Evolutionary conservation across 1,140 invertebrate genomes (phyloP).

Genomic region (Cydia pomonella): DNA sequence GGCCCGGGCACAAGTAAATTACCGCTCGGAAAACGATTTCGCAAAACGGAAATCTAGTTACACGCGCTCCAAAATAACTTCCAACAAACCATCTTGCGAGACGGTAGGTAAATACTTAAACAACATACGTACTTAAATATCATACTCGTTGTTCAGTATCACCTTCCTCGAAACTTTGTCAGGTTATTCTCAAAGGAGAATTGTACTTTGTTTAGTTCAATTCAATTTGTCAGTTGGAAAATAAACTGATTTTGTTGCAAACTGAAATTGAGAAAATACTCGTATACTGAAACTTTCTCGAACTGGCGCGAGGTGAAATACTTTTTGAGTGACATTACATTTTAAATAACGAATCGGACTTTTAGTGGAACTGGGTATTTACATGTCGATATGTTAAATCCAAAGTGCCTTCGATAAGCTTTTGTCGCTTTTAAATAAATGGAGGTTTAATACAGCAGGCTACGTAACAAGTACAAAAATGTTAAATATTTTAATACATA

Average conservation of each 20-base stretch:
- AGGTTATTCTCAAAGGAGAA: constrained; percentile 58
- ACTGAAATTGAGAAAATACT: constrained; percentile 71
- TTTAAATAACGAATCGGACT: constrained; percentile 43
- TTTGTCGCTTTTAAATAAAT: background rate
- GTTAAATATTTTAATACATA: background rate
- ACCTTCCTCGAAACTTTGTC: constrained; percentile 46
- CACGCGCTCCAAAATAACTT: constrained; percentile 45
- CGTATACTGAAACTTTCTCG: constrained; percentile 55
- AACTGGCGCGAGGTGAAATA: constrained; percentile 49
- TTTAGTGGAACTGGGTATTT: constrained; percentile 3
- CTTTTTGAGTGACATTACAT: constrained; percentile 44
- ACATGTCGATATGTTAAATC: background rate
- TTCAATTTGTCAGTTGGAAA: constrained; percentile 70
- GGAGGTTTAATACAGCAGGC: background rate
- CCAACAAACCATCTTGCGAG: constrained; percentile 17
- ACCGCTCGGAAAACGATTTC: constrained; percentile 61
- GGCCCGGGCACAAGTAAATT: constrained; percentile 53
- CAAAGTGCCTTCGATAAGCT: constrained; percentile 1
- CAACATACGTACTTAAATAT: constrained; percentile 30
- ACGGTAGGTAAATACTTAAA: background rate
- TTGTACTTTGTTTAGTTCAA: constrained; percentile 64
- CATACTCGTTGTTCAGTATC: constrained; percentile 32
- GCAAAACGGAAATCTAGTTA: constrained; percentile 54
- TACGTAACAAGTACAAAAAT: background rate
- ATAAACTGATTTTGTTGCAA: constrained; percentile 75